Percentiles rank a stretch among this genome's conserved stretches.
phyloP scores from a whole-genome alignment of 1,140 invertebrate species.

The Lepidurus arcticus region DNA sequence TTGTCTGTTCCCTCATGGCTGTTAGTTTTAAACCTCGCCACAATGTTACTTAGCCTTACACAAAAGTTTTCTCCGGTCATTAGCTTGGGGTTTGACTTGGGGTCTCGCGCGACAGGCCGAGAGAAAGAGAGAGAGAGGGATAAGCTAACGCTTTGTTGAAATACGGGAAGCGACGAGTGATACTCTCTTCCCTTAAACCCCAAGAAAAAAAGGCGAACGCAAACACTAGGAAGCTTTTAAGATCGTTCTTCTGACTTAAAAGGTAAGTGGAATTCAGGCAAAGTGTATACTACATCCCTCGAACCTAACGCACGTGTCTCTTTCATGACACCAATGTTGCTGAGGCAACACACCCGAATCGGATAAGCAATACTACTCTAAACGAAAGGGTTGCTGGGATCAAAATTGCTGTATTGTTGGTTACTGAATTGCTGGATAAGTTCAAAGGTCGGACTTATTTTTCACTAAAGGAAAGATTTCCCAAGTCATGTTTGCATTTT shows the following conservation, averaged over 20 bases:
- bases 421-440: neutral
- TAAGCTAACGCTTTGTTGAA: conserved; percentile 18
- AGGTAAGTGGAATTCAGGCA: neutral
- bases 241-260: neutral
- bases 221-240: neutral
- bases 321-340: neutral
- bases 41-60: neutral
- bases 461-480: too few species aligned
- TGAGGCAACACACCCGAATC: neutral
- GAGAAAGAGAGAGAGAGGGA: neutral
- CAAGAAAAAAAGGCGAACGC: neutral
- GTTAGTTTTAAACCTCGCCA: neutral
- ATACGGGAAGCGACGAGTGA: neutral
- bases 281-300: neutral
- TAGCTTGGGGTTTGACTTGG: conserved; percentile 17
- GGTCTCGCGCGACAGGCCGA: neutral
- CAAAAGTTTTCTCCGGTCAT: neutral
- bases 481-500: too few species aligned
- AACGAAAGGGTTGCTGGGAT: neutral
- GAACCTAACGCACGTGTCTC: neutral
- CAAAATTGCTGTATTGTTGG: neutral
- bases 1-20: neutral
- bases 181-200: neutral
- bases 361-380: neutral
- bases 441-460: neutral